Percentiles rank a stretch among this genome's conserved stretches.
Conservation (phyloP, 2,888 invertebrate species). For the Drosophila engyochracea region DNA sequence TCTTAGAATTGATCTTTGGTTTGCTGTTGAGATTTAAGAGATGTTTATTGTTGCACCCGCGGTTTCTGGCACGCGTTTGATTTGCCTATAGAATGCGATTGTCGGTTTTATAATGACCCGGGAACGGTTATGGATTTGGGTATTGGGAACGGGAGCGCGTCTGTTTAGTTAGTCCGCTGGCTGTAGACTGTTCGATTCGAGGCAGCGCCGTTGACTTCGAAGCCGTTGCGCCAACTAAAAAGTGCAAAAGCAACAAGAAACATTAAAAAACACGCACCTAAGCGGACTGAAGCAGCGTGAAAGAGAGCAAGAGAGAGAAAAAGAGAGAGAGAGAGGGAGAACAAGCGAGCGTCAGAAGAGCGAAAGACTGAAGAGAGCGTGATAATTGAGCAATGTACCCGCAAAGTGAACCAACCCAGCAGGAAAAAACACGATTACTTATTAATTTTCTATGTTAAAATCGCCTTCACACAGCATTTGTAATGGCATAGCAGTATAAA, state of each 20-base stretch:
- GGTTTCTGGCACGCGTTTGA: slow-evolving; percentile 52
- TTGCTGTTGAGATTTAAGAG: slow-evolving; percentile 6
- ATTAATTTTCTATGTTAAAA: not conserved
- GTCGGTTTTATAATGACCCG: slow-evolving; percentile 36
- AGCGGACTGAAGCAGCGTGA: slow-evolving; percentile 29
- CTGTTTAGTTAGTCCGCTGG: slow-evolving; percentile 77
- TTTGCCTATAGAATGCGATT: slow-evolving; percentile 29
- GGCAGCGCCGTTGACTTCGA: slow-evolving; percentile 59
- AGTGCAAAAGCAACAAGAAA: slow-evolving; percentile 36
- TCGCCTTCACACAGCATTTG: not conserved
- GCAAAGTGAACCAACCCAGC: slow-evolving; percentile 47
- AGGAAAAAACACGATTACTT: not conserved
- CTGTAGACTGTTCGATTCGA: slow-evolving; percentile 77
- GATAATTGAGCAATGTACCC: slow-evolving; percentile 25
- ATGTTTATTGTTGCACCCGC: slow-evolving; percentile 57
- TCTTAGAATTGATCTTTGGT: slow-evolving; percentile 48
- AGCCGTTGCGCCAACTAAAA: slow-evolving; percentile 55
- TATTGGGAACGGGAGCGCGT: slow-evolving; percentile 37
- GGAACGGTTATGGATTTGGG: slow-evolving; percentile 9
- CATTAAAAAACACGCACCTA: slow-evolving; percentile 66
- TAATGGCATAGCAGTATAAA: not conserved
- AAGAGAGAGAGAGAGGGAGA: slow-evolving; percentile 16
- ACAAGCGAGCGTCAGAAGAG: slow-evolving; percentile 13
- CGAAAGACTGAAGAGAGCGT: slow-evolving; percentile 38
- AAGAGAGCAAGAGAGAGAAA: slow-evolving; percentile 21